phyloP scores from a whole-genome alignment of 2,888 invertebrate genomes.

The Odontothrips loti region DNA sequence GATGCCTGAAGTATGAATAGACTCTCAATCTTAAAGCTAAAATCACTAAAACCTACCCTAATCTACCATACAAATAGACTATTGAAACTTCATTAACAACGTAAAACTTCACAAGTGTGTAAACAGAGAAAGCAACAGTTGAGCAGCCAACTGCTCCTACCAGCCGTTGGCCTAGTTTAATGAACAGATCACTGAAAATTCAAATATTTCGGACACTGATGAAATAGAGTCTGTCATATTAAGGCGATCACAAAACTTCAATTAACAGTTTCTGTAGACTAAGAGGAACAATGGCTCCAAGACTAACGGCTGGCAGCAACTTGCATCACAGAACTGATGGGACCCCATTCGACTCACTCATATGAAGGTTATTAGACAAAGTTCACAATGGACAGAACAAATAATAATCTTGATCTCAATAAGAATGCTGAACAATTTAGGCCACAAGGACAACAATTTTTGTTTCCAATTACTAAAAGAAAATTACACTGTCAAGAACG shows the following conservation, averaged over 20 bases:
- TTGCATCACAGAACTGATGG: slow-evolving; percentile 24
- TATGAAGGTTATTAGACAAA: background rate
- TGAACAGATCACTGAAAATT: no score
- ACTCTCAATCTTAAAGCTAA: background rate
- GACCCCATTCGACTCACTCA: background rate
- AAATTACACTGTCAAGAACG: background rate
- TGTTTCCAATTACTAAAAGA: background rate
- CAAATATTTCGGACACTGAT: background rate
- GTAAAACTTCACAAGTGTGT: slow-evolving; percentile 11
- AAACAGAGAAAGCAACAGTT: slow-evolving; percentile 26
- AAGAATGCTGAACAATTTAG: background rate
- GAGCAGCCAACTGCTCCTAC: slow-evolving; percentile 11
- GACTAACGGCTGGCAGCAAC: background rate
- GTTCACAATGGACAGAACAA: slow-evolving; percentile 14
- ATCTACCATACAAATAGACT: slow-evolving; percentile 22
- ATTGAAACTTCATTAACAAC: slow-evolving; percentile 23
- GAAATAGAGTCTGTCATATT: background rate
- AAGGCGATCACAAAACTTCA: no score
- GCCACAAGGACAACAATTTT: background rate
- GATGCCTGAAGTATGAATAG: slow-evolving; percentile 25
- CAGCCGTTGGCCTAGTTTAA: background rate
- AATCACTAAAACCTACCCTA: slow-evolving; percentile 8
- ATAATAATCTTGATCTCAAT: background rate
- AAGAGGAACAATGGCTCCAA: background rate
- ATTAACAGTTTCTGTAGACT: no score